Percentiles rank a stretch among this genome's conserved stretches.
Conservation (phyloP, 2,797 vertebrate genomes). For the Cephalopachus bancanus region DNA sequence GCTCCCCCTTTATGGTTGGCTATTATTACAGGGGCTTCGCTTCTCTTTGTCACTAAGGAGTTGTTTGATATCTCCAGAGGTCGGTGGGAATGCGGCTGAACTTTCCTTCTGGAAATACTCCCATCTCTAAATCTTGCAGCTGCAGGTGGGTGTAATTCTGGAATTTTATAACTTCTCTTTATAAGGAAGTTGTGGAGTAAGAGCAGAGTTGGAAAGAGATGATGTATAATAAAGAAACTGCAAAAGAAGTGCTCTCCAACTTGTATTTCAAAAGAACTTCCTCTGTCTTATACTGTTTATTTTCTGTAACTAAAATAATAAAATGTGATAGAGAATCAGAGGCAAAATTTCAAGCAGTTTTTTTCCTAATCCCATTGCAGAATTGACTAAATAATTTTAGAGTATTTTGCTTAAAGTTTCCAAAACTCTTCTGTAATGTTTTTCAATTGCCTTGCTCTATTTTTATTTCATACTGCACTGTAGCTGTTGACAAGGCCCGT, state of each 20-base stretch:
- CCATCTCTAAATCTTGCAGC: slow-evolving; percentile 68
- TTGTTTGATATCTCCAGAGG: slow-evolving; percentile 54
- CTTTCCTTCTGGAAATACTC: slow-evolving; percentile 65
- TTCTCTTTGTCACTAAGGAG: slow-evolving; percentile 5
- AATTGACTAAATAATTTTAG: slow-evolving; percentile 61
- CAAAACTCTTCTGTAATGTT: slow-evolving; percentile 66
- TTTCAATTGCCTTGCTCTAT: slow-evolving; percentile 73
- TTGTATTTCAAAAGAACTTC: slow-evolving; percentile 60
- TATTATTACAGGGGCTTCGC: slow-evolving; percentile 23
- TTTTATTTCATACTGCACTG: slow-evolving; percentile 82
- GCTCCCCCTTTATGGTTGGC: not conserved
- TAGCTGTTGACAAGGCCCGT: slow-evolving; percentile 80
- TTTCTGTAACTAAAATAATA: slow-evolving; percentile 71
- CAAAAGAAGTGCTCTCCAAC: slow-evolving; percentile 52
- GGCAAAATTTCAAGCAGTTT: not conserved
- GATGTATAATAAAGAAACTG: slow-evolving; percentile 44
- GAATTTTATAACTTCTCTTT: slow-evolving; percentile 69
- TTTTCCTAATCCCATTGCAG: slow-evolving; percentile 5
- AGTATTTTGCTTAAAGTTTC: slow-evolving; percentile 65
- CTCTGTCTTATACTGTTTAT: slow-evolving; percentile 64
- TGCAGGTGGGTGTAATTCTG: slow-evolving; percentile 71
- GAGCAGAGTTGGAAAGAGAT: slow-evolving; percentile 59
- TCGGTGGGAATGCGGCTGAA: slow-evolving; percentile 55
- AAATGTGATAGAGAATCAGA: slow-evolving; percentile 62
- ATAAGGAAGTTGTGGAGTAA: slow-evolving; percentile 67